Conservation (phyloP, 2,113 vertebrate species). For the Callocephalon fimbriatum region DNA sequence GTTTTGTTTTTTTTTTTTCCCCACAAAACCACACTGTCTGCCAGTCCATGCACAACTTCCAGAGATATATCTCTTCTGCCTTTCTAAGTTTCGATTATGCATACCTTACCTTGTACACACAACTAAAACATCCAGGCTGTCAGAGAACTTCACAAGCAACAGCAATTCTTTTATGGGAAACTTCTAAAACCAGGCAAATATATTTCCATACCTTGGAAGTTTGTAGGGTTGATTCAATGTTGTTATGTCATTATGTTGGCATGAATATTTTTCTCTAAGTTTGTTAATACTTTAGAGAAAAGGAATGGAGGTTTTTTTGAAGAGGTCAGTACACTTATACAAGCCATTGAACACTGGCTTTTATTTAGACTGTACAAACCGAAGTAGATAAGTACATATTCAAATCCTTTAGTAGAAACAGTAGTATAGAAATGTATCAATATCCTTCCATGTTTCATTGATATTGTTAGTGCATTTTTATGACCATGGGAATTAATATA, state of each 20-base stretch:
- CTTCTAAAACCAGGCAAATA: neutral
- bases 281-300: neutral
- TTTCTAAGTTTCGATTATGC: neutral
- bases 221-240: neutral
- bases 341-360: neutral
- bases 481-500: neutral
- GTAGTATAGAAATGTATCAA: neutral
- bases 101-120: neutral
- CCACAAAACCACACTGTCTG: neutral
- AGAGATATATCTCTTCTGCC: neutral
- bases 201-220: neutral
- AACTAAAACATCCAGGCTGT: neutral
- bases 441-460: neutral
- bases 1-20: neutral
- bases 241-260: neutral
- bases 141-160: neutral
- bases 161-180: neutral
- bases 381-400: neutral
- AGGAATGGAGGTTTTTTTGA: neutral
- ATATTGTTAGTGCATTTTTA: neutral
- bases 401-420: neutral
- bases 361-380: neutral
- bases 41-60: neutral
- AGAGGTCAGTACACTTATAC: neutral
- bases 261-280: neutral